A percentile compares a stretch with the other conserved stretches of the same genome.
phyloP scores from a whole-genome alignment of 2,888 invertebrate genomes.

The Troides oblongomaculatus region DNA sequence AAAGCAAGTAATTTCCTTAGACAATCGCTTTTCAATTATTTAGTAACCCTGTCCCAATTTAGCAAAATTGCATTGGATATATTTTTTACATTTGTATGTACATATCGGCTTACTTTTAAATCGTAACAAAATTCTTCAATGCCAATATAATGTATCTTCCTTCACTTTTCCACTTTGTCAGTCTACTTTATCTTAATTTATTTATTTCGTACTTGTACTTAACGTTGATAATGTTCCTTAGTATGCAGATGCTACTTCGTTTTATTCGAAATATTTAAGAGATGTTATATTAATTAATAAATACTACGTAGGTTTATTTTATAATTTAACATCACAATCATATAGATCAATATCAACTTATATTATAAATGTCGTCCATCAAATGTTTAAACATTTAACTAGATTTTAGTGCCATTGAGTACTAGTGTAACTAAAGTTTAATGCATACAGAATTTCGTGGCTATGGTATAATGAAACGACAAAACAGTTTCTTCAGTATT shows the following conservation, averaged over 20 bases:
- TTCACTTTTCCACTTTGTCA: not conserved
- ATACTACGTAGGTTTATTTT: too few relatives aligned
- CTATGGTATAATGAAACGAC: not conserved
- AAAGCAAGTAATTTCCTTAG: not conserved
- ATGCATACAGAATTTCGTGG: not conserved
- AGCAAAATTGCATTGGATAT: not conserved
- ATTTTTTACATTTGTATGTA: not conserved
- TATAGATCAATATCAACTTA: not conserved
- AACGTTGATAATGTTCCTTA: not conserved
- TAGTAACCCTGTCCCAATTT: not conserved
- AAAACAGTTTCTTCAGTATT: not conserved
- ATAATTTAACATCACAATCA: too few relatives aligned
- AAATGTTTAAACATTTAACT: not conserved
- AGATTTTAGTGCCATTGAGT: not conserved
- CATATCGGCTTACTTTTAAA: not conserved
- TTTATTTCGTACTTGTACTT: not conserved
- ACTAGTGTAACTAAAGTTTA: not conserved
- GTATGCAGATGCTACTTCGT: not conserved
- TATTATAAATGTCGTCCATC: not conserved
- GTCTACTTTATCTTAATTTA: not conserved
- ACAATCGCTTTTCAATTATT: not conserved
- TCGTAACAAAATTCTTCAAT: constrained; percentile 11
- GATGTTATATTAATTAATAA: too few relatives aligned
- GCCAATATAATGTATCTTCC: constrained; percentile 1
- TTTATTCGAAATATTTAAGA: too few relatives aligned